Base-by-base conservation (phyloP, 2,888 invertebrate species). In the Drosophila pseudotakahashii region DNA sequence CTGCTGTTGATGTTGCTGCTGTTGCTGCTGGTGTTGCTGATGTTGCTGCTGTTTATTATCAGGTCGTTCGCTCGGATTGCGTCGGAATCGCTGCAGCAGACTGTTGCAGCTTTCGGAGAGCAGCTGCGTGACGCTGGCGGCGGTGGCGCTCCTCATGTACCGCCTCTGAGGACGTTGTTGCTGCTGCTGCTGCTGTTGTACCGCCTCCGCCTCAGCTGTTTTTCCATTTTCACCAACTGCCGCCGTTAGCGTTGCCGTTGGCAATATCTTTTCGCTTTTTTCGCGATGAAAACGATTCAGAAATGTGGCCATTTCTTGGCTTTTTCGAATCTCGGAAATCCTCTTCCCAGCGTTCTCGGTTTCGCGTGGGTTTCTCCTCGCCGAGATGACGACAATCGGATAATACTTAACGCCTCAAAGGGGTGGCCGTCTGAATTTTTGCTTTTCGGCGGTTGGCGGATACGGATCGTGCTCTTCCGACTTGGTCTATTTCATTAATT, bases 31-130 rank as follows among this genome's bases (percentile, higher is more conserved):
- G 9, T 70, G 78, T 0, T 79, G 76, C 0, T 73, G 81, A 0
- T 73, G 88, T 13, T 81, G 86, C 19, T 88, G 82, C 37, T 75
- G 88, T 77, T 86, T 89, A 81, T 92, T 92, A 89, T 94, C 94
- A 78, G 93, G 92, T 91, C 94, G 94, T 92, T 94, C 95, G 54
- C 96, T 96, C 42, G 96, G 96, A 52, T 96, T 96, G 73, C 97
- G 94, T 75, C 96, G 94, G 87, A 97, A 93, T 78, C 97, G 94
- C 91, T 97, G 97, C 86, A 97, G 94, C 79, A 97, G 94, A 92
- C 94, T 97, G 89, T 96, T 96, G 92, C 97, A 97, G 82, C 97
- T 97, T 91, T 97, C 97, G 81, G 95, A 96, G 82, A 97, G 93
- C 88, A 97, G 93, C 92, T 97, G 97, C 76, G 97, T 96, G 83